A percentile compares a stretch with the other conserved stretches of the same genome.
These are phyloP conservation scores for Galbula dea DNA, from an alignment of 2,113 vertebrate species.

Conservation along the genomic window DNA sequence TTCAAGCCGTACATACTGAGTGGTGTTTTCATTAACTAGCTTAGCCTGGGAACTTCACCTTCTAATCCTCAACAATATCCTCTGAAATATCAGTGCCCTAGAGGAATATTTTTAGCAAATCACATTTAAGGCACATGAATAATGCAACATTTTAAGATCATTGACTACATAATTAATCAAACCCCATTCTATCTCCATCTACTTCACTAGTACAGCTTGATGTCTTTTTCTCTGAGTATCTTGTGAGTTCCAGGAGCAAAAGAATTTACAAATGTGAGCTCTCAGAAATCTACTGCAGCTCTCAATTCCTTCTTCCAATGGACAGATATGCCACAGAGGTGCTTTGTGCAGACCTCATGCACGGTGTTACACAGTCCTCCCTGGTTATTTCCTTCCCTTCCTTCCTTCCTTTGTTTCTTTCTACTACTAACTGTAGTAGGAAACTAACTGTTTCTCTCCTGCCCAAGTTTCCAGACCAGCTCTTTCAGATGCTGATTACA, in stretches of 20 bases:
- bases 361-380: background rate
- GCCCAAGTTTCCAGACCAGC: background rate
- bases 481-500: background rate
- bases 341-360: background rate
- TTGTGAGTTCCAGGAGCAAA: background rate
- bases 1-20: conserved; percentile 68
- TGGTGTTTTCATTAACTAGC: conserved; percentile 61
- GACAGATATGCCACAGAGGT: background rate
- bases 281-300: background rate
- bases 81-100: background rate
- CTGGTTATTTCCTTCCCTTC: background rate
- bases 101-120: background rate
- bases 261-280: background rate
- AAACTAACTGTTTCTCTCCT: background rate
- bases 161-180: background rate
- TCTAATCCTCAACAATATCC: background rate
- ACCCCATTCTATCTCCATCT: background rate
- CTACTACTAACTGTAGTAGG: too few relatives aligned
- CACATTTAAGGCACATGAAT: background rate
- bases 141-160: background rate
- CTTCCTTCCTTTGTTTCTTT: background rate
- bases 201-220: background rate
- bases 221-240: background rate
- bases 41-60: background rate
- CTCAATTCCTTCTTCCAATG: background rate